These are phyloP conservation scores for Podocnemis expansa DNA, from an alignment of 2,113 vertebrate genomes.

Conservation along the genomic window DNA sequence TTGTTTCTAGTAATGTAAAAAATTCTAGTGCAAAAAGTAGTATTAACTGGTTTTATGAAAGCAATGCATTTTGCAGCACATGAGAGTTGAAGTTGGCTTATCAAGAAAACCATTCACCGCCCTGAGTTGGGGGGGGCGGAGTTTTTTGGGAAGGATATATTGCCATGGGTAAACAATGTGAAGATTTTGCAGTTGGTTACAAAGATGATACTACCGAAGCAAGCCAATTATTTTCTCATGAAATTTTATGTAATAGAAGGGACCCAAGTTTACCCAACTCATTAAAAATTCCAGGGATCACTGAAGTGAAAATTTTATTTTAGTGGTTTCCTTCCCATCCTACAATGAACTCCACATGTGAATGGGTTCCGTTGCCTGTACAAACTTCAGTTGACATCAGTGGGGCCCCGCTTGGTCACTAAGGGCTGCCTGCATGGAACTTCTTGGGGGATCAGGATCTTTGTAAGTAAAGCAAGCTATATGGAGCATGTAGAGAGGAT, in stretches of 20 bases:
- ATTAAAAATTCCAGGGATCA: not conserved
- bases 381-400: not conserved
- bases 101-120: not conserved
- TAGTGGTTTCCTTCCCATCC: not conserved
- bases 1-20: not conserved
- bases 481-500: not conserved
- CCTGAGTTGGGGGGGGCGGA: too few relatives aligned
- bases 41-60: not conserved
- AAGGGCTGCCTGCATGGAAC: not conserved
- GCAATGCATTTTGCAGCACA: not conserved
- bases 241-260: not conserved
- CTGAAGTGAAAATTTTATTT: not conserved
- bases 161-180: too few relatives aligned
- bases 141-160: not conserved
- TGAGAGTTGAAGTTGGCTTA: not conserved
- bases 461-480: not conserved
- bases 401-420: not conserved
- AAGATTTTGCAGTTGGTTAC: not conserved
- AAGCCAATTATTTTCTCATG: not conserved
- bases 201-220: not conserved
- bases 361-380: not conserved
- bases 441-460: not conserved
- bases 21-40: not conserved
- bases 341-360: not conserved
- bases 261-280: not conserved